Percentiles rank a stretch among this genome's conserved stretches.
Conservation (phyloP, 2,113 vertebrate genomes). For the Chloropsis cyanopogon region DNA sequence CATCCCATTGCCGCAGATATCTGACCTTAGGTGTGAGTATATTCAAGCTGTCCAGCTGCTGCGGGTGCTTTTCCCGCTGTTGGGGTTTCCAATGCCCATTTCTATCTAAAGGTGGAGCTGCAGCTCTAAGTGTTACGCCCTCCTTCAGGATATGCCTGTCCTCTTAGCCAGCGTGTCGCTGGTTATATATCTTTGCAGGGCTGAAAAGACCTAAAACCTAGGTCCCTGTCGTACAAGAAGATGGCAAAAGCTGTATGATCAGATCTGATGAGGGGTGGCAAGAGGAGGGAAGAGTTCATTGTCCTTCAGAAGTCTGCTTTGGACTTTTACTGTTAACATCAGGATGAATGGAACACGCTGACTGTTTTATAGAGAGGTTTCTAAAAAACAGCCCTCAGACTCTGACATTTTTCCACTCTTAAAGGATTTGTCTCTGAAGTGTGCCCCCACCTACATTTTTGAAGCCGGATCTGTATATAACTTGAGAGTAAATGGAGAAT, state of each 20-base stretch:
- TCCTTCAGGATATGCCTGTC: background rate
- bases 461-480: background rate
- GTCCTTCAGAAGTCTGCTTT: background rate
- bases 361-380: background rate
- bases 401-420: background rate
- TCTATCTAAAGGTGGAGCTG: conserved; percentile 13
- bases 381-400: background rate
- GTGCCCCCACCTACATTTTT: background rate
- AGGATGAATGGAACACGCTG: background rate
- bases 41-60: background rate
- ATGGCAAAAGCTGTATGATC: background rate
- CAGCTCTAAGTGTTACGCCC: background rate
- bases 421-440: background rate
- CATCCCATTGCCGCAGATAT: fast-evolving
- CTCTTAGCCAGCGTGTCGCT: background rate
- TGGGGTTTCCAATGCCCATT: background rate
- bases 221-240: background rate
- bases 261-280: background rate
- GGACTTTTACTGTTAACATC: background rate
- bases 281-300: background rate
- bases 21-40: fast-evolving
- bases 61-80: fast-evolving
- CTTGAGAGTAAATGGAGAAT: background rate
- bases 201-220: background rate
- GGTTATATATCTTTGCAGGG: background rate